Evolutionary conservation across 2,113 vertebrate genomes (phyloP).

Genomic region (Anarrhichthys ocellatus): DNA sequence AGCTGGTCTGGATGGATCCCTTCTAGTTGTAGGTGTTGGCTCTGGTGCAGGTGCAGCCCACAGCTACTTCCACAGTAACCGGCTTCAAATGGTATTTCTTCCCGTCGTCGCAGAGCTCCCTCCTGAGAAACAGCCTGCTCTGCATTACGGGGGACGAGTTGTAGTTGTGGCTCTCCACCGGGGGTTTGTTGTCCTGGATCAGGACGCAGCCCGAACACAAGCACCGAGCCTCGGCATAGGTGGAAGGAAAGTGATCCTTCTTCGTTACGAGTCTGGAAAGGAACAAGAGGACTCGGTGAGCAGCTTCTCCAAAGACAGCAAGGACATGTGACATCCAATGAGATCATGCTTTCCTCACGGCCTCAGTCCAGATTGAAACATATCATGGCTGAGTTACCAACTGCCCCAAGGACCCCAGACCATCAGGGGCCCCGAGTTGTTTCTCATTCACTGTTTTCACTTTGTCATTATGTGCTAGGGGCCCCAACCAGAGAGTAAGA

Average conservation of each 20-base stretch:
- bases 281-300: background rate
- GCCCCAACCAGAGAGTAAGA: too few relatives aligned
- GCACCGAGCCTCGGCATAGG: slow-evolving; percentile 85
- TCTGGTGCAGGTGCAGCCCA: slow-evolving; percentile 89
- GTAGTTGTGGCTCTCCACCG: slow-evolving; percentile 75
- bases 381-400: background rate
- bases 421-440: too few relatives aligned
- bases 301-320: background rate
- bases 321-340: background rate
- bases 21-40: slow-evolving; percentile 56
- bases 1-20: background rate
- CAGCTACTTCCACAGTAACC: slow-evolving; percentile 55
- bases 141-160: slow-evolving; percentile 83
- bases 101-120: slow-evolving; percentile 52
- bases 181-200: background rate
- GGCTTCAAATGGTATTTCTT: slow-evolving; percentile 70
- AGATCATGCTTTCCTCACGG: background rate
- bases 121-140: slow-evolving; percentile 84
- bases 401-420: too few relatives aligned
- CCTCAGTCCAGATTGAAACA: background rate
- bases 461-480: too few relatives aligned
- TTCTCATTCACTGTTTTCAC: too few relatives aligned
- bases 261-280: slow-evolving; percentile 74
- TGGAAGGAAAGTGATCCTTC: slow-evolving; percentile 78
- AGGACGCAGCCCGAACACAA: slow-evolving; percentile 89